Base-by-base conservation (phyloP, 2,113 vertebrate genomes). In the Oncorhynchus tshawytscha region DNA sequence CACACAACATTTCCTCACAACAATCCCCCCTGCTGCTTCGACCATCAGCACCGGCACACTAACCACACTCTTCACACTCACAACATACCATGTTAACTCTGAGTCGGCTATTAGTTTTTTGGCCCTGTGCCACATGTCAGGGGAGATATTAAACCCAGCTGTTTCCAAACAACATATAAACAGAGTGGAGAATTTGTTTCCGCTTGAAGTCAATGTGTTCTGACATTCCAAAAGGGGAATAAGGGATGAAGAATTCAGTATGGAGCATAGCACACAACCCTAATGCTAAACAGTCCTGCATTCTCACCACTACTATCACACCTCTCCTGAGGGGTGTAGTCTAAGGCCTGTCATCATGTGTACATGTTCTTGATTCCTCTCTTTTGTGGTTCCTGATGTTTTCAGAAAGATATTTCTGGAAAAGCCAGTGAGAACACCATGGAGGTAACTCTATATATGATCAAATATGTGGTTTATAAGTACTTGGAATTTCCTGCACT, bases 1-100 rank as follows among this genome's bases (percentile, higher is more conserved):
- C 81, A 86, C 79, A 81, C 78, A 82, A 67, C 82, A 83, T 87
- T 88, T 88, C 65, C 80, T 74, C 71, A 22, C 78, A 81, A 82
- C 79, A 85, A 76, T 80, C 83, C 72, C 64, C 72, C 65, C 74
- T 5, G 64, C 39, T 83, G 77, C 80, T 65, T 82, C 77, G 76
- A 77, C 76, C 78, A 80, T 54, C 76, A 77, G 77, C 68, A n/a
- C 16, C 13, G 74, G 67, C 78, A 34, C 22, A 20, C 60, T 76
- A 73, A 77, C 76, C 79, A 79, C 60, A 6, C 74, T 24, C 75
- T 78, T 22, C 51, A 66, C 79, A 27, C 60, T 62, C 68, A 79
- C 49, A 67, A 72, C 78, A 78, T 68, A 18, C 5, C 67, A 24
- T 39, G 77, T 71, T 82, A 39, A 12, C 79, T 75, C 34, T 25